A percentile compares a stretch with the other conserved stretches of the same genome.
Conservation (phyloP, 2,888 invertebrate species). For the Aphodius sticticus region DNA sequence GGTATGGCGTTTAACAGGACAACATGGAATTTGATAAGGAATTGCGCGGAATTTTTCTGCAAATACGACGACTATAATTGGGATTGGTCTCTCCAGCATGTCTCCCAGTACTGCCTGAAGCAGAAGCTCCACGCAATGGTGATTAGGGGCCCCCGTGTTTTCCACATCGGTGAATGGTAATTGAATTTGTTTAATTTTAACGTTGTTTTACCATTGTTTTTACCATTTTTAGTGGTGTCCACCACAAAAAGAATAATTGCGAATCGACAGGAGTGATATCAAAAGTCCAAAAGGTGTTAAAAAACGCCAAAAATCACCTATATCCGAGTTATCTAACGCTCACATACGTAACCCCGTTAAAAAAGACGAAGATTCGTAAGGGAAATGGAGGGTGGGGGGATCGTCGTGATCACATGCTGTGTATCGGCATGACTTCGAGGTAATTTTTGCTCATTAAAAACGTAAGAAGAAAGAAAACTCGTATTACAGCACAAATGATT, state of each 20-base stretch:
- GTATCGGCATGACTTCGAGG: constrained; percentile 73
- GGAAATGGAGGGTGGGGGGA: constrained; percentile 99
- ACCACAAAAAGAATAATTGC: constrained; percentile 93
- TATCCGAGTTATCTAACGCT: constrained; percentile 75
- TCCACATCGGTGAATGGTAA: constrained; percentile 99
- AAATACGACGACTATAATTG: constrained; percentile 99
- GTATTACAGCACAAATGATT: not conserved
- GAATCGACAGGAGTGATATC: constrained; percentile 85
- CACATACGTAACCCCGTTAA: constrained; percentile 71
- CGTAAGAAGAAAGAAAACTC: constrained; percentile 8
- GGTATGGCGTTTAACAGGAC: constrained; percentile 94
- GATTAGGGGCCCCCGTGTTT: constrained; percentile 92
- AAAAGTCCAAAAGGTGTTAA: constrained; percentile 82
- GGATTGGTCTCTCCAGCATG: constrained; percentile 96
- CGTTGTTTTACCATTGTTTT: constrained; percentile 12
- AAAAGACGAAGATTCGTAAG: constrained; percentile 80
- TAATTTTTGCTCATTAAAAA: constrained; percentile 42
- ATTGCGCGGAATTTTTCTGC: constrained; percentile 88
- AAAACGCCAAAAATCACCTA: constrained; percentile 74
- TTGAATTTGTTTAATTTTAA: constrained; percentile 48
- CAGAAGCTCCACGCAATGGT: constrained; percentile 86
- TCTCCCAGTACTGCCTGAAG: constrained; percentile 83
- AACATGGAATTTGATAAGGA: constrained; percentile 85
- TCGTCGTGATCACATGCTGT: constrained; percentile 81
- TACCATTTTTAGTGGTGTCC: constrained; percentile 79